Evolutionary conservation across 1,140 invertebrate genomes (phyloP).

Genomic region (Lordiphosa stackelbergi): DNA sequence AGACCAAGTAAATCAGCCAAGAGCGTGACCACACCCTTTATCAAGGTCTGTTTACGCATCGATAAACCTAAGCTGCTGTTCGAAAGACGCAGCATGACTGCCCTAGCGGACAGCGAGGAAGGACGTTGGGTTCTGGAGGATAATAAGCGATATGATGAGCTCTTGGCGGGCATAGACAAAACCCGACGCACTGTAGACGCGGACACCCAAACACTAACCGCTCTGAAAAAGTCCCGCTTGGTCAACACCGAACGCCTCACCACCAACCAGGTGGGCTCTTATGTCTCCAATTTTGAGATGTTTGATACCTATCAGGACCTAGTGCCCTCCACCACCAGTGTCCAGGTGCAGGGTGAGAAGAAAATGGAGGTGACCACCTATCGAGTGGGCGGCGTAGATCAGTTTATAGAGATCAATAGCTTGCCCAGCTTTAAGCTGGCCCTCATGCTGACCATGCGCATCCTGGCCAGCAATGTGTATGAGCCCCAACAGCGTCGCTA

Average conservation of each 20-base stretch:
- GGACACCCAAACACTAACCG: slow-evolving; percentile 83
- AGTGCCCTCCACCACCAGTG: slow-evolving; percentile 66
- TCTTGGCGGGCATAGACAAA: slow-evolving; percentile 81
- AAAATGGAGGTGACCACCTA: slow-evolving; percentile 73
- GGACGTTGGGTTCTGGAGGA: slow-evolving; percentile 79
- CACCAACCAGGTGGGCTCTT: slow-evolving; percentile 80
- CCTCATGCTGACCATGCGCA: slow-evolving; percentile 81
- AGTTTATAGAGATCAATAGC: slow-evolving; percentile 61
- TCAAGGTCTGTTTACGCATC: slow-evolving; percentile 80
- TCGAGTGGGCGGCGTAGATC: slow-evolving; percentile 63
- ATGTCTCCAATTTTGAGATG: slow-evolving; percentile 86
- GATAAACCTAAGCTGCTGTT: slow-evolving; percentile 84
- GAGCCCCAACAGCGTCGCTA: slow-evolving; percentile 82
- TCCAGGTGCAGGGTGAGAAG: slow-evolving; percentile 77
- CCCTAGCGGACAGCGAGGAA: slow-evolving; percentile 79
- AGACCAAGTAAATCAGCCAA: slow-evolving; percentile 25
- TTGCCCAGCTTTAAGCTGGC: slow-evolving; percentile 81
- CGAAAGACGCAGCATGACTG: slow-evolving; percentile 82
- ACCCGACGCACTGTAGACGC: slow-evolving; percentile 81
- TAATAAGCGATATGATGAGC: slow-evolving; percentile 82
- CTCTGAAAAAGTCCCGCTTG: slow-evolving; percentile 80
- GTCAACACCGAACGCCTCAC: slow-evolving; percentile 79
- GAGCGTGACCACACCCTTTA: slow-evolving; percentile 44
- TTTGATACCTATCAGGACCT: slow-evolving; percentile 81
- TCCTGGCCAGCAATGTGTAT: slow-evolving; percentile 83